Conservation (phyloP, 2,797 vertebrate species). For the Artibeus lituratus region DNA sequence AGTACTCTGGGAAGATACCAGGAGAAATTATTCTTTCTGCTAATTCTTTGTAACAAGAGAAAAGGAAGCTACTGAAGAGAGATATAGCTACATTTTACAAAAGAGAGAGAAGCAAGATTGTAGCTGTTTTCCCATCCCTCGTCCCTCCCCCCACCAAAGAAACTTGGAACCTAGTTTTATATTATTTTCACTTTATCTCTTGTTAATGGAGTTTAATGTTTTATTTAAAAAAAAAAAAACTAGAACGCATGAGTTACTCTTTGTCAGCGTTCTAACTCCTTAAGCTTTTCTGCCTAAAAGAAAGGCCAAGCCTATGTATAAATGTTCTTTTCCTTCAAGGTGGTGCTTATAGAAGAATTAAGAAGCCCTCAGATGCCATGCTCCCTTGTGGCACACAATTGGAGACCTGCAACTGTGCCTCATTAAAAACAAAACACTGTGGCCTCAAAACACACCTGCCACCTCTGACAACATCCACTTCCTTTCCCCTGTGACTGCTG, state of each 20-base stretch:
- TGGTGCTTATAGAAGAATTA: conserved; percentile 33
- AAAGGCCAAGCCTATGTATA: background rate
- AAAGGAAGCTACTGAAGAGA: background rate
- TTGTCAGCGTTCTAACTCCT: background rate
- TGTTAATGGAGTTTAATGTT: background rate
- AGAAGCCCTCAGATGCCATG: conserved; percentile 8
- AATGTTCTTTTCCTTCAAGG: conserved; percentile 20
- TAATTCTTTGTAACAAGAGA: background rate
- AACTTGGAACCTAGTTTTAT: background rate
- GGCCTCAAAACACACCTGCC: conserved; percentile 57
- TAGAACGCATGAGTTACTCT: background rate
- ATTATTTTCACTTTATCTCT: background rate
- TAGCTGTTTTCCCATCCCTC: background rate
- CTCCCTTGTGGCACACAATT: conserved; percentile 33
- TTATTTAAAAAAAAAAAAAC: conserved; percentile 24
- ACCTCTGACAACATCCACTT: conserved; percentile 1
- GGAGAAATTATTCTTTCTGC: background rate
- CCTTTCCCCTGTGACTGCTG: conserved; percentile 27
- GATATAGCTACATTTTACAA: background rate
- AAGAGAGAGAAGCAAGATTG: conserved; percentile 27
- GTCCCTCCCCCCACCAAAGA: background rate
- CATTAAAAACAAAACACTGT: conserved; percentile 59
- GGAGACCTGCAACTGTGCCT: conserved; percentile 15
- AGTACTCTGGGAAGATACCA: background rate
- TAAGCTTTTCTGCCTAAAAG: conserved; percentile 28